Base-by-base conservation (phyloP, 2,113 vertebrate species). In the Phodopus roborovskii region DNA sequence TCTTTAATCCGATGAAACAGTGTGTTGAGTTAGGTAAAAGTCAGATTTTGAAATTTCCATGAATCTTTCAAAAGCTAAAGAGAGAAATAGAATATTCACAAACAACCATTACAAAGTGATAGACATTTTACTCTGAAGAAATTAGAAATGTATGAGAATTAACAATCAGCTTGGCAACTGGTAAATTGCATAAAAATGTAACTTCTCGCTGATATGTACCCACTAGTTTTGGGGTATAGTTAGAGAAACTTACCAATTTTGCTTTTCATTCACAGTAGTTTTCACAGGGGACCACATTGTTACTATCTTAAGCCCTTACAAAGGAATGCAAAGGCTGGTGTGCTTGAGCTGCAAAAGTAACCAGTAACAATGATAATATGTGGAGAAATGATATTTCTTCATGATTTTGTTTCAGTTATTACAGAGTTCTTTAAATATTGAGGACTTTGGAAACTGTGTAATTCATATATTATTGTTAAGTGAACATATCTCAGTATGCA, bases 301-400 rank as follows among this genome's bases (percentile, higher is more conserved):
- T 71, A 56, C 24, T n/a, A n/a, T 39, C 60, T 36, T 42, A 71
- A 66, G 24, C 30, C n/a, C 83, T 33, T 74, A 22, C 33, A 75
- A 48, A 79, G 56, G 33, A 93, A 71, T 64, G 73, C 79, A 50
- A 82, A 87, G 84, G 87, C 88, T 94, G 5, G 1, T 78, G 28
- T 39, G 50, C 28, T 36, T 68, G 50, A 94, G 26, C 39, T 90
- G 88, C 75, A 71, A 90, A 90, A 89, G 45, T 16, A 92, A 73
- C 1, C 60, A 95, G 28, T 81, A 88, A 77, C 79, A 56, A 39
- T 66, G 64, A 71, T 71, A 75, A 85, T 91, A 84, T 36, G n/a
- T 88, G 85, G 78, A n/a, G 12, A 79, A 94, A 74, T 92, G 71
- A 19, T 81, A 81, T 87, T 88, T 92, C 45, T 82, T 77, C 17